Conservation (phyloP, 2,888 invertebrate species). For the Drosophila phalerata region DNA sequence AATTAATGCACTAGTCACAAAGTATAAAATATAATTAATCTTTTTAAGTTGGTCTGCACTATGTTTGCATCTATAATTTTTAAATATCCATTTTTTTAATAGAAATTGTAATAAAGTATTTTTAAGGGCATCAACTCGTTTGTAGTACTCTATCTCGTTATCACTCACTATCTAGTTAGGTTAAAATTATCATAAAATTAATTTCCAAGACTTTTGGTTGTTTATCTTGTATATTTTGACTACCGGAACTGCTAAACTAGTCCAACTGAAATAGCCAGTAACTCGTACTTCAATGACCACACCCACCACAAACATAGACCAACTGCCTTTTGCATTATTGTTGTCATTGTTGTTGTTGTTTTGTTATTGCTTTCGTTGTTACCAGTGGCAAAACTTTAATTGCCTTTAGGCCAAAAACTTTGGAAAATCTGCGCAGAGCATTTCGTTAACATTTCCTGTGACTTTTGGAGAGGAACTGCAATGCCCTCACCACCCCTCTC, state of each 20-base stretch:
- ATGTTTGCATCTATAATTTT: neutral
- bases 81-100: neutral
- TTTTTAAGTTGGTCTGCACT: neutral
- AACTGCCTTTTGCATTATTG: neutral
- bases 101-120: neutral
- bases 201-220: constrained; percentile 5
- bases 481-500: constrained; percentile 45
- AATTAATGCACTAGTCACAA: too few species aligned
- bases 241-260: constrained; percentile 21
- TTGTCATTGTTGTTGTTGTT: constrained; percentile 8
- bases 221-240: constrained; percentile 36
- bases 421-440: constrained; percentile 73
- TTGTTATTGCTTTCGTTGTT: constrained; percentile 24
- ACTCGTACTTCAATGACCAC: constrained; percentile 27
- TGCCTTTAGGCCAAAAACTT: constrained; percentile 72
- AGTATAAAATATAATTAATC: too few species aligned
- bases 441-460: constrained; percentile 88
- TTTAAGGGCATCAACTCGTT: neutral
- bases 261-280: constrained; percentile 18
- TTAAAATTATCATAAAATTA: constrained; percentile 6
- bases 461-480: constrained; percentile 83
- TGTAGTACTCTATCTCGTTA: neutral
- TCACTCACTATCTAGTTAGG: neutral
- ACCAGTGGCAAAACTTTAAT: constrained; percentile 68
- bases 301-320: constrained; percentile 12